Base-by-base conservation (phyloP, 2,888 invertebrate genomes). In the Frankliniella fusca region DNA sequence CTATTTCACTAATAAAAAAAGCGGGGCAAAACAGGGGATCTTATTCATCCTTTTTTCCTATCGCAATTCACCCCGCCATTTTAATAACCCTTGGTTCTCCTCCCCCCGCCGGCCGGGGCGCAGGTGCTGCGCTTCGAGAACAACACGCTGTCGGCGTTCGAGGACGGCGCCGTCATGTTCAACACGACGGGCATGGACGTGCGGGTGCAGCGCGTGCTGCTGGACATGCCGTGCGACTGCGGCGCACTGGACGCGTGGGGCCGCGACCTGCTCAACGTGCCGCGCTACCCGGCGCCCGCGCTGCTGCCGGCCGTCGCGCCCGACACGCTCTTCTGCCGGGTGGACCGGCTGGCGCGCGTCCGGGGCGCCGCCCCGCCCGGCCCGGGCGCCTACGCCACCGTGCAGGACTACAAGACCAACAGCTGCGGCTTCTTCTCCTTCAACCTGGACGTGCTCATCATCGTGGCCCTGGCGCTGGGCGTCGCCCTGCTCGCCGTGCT, bases 61-160 rank as follows among this genome's bases (percentile, higher is more conserved):
- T 38, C 38, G 38, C 38, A 38, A 38, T 38, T 38, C 5, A 2
- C 38, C 5, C 38, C 5, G 38, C 2, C 2, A 38, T 38, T 38
- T 38, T 3, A 38, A 38, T 38, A n/a, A 61, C 15, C 61, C 10
- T 54, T 54, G 3, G 54, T 10, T 20, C 10, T 54, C 15, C 50
- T 50, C 50, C 50, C 15, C 10, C 50, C 15, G 50, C 50, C 9
- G 9, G 50, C 81, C 18, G 86, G 85, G 11, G 88, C 88, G 38
- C 91, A 90, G 85, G 91, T 90, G 86, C 89, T 91, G 82, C 88
- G 90, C 28, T 91, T 94, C 85, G 92, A 92, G 85, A 92, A 93
- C 85, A 93, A 93, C 86, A 92, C 91, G 20, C 88, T 94, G 80
- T 88, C 88, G 0, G 87, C 87, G 82, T 88, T 93, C 85, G 90